Evolutionary conservation across 2,888 invertebrate species (phyloP).

Genomic region (Drosophila incognita): DNA sequence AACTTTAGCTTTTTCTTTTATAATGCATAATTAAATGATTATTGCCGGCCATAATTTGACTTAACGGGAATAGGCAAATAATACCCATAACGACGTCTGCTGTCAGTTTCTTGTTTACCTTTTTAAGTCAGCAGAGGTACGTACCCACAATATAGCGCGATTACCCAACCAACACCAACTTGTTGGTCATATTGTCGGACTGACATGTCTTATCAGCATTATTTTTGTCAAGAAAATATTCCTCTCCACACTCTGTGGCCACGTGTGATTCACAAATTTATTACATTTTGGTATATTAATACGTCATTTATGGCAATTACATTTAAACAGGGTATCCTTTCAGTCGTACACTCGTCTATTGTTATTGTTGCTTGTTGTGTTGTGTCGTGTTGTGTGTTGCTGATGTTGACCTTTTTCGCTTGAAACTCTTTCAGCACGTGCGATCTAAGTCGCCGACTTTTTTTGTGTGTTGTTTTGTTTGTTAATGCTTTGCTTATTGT

Average conservation of each 20-base stretch:
- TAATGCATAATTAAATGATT: constrained; percentile 23
- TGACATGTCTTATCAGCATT: constrained; percentile 45
- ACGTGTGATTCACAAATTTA: constrained; percentile 22
- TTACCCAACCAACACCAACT: neutral
- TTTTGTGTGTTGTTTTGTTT: neutral
- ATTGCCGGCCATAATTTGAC: constrained; percentile 30
- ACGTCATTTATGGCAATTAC: neutral
- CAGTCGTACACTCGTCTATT: constrained; percentile 3
- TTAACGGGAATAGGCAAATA: constrained; percentile 28
- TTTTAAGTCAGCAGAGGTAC: constrained; percentile 26
- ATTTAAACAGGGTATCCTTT: neutral
- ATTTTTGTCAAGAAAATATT: constrained; percentile 6
- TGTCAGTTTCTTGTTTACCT: constrained; percentile 30
- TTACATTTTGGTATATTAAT: neutral
- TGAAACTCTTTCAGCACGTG: constrained; percentile 59
- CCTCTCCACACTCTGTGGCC: neutral
- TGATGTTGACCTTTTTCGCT: constrained; percentile 52
- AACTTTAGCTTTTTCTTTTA: constrained; percentile 2
- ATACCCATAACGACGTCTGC: constrained; percentile 21
- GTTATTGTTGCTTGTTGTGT: constrained; percentile 5
- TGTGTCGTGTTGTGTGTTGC: constrained; percentile 27
- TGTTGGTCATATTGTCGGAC: constrained; percentile 32
- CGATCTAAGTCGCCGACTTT: constrained; percentile 46
- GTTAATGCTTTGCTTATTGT: constrained; percentile 28
- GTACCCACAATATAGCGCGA: constrained; percentile 33